phyloP scores from a whole-genome alignment of 2,113 vertebrate species.

The Thamnaconus septentrionalis region DNA sequence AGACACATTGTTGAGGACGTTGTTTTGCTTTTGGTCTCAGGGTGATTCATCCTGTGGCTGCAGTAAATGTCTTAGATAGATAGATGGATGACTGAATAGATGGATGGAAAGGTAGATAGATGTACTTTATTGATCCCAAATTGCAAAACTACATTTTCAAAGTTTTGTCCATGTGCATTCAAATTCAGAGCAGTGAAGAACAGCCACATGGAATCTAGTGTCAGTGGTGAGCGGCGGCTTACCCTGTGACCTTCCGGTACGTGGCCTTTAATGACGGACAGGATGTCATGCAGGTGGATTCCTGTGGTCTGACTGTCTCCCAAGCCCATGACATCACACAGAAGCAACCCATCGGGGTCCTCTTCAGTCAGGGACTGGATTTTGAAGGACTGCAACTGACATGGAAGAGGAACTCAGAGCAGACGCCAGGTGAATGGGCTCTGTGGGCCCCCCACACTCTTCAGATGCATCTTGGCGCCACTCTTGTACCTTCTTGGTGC shows the following conservation, averaged over 20 bases:
- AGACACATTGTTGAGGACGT: too few species aligned
- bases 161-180: too few species aligned
- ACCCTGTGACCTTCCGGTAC: constrained; percentile 73
- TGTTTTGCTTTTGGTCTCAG: too few species aligned
- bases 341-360: constrained; percentile 34
- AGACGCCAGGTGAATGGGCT: too few species aligned
- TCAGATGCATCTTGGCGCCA: background rate
- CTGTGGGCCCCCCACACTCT: background rate
- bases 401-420: background rate
- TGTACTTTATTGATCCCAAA: too few species aligned
- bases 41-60: too few species aligned
- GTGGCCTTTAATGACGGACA: constrained; percentile 70
- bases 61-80: too few species aligned
- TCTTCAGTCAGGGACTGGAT: constrained; percentile 34
- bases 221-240: background rate
- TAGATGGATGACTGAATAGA: too few species aligned
- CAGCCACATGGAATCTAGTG: too few species aligned
- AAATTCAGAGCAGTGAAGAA: too few species aligned
- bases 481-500: constrained; percentile 72
- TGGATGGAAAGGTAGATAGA: too few species aligned
- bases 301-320: constrained; percentile 50
- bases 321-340: constrained; percentile 72
- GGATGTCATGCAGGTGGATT: constrained; percentile 66
- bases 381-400: constrained; percentile 67
- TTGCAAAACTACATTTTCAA: too few species aligned